A percentile compares a stretch with the other conserved stretches of the same genome.
Conservation (phyloP, 1,140 invertebrate species). For the Heliconius hermathena region DNA sequence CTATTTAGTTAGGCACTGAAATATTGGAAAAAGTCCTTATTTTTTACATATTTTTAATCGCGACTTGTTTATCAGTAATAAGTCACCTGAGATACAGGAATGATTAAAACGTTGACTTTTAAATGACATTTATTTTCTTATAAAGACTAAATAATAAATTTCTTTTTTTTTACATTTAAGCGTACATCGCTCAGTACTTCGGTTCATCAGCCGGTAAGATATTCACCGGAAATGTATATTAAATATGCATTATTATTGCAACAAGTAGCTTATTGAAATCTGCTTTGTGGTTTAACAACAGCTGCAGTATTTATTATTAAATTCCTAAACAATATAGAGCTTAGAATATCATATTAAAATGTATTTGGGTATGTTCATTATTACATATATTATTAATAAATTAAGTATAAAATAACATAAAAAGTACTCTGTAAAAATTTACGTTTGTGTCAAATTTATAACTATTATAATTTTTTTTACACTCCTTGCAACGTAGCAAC, state of each 20-base stretch:
- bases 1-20: no score
- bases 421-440: no score
- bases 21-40: no score
- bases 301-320: not conserved
- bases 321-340: not conserved
- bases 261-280: slow-evolving; percentile 1
- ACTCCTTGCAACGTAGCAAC: no score
- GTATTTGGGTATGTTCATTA: not conserved
- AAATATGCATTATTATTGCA: not conserved
- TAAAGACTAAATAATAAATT: slow-evolving; percentile 3
- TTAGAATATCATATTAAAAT: not conserved
- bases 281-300: slow-evolving; percentile 2
- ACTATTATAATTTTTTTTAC: no score
- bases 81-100: not conserved
- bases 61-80: not conserved
- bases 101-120: not conserved
- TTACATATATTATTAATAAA: not conserved
- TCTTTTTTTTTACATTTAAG: slow-evolving; percentile 62
- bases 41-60: not conserved
- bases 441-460: no score
- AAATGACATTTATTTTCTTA: not conserved
- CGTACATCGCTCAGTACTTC: slow-evolving; percentile 77
- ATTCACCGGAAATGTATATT: slow-evolving; percentile 21
- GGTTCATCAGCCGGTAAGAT: slow-evolving; percentile 66
- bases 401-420: no score